Base-by-base conservation (phyloP, 2,113 vertebrate species). In the Apus apus region DNA sequence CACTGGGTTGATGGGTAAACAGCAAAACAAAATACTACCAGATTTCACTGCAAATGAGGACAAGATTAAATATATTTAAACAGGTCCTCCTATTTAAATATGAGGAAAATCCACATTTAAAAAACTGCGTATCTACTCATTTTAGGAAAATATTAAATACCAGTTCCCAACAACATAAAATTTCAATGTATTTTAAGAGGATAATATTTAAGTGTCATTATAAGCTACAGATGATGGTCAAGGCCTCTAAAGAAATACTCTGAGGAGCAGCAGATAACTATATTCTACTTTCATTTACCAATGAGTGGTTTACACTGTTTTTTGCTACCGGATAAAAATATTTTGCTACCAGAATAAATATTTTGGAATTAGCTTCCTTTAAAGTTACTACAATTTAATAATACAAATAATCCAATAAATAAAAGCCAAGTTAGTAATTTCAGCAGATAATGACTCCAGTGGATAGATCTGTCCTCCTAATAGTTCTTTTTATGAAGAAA, bases 381-480 rank as follows among this genome's bases (percentile, higher is more conserved):
- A 95, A 95, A 95, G 60, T 27, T 92, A 85, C 78, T 68, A 79
- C 76, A 95, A 80, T 51, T 87, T 91, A 84, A 22, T 84, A 94
- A 74, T 36, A 94, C 62, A 93, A 57, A 94, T 70, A 96, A 94
- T 17, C 68, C 86, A 96, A 96, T 83, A 92, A 95, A 94, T 78
- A 92, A 93, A 95, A 89, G 57, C 72, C 58, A 81, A 95, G 43
- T 87, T 45, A 81, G 51, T 89, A 2, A 58, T 75, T 79, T 92
- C 85, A 96, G 87, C 53, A 95, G 76, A 5, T 51, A 68, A 91
- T 8, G 26, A 81, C 75, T 96, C 93, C 96, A 98, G 96, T 97
- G 94, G 90, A 94, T 89, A 94, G 86, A 94, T 53, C 45, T 62
- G 87, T 96, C 94, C 58, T 90, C 74, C 85, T 87, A 84, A 95